Evolutionary conservation across 2,888 invertebrate species (phyloP).

Genomic region (Hirtodrosophila cameraria): DNA sequence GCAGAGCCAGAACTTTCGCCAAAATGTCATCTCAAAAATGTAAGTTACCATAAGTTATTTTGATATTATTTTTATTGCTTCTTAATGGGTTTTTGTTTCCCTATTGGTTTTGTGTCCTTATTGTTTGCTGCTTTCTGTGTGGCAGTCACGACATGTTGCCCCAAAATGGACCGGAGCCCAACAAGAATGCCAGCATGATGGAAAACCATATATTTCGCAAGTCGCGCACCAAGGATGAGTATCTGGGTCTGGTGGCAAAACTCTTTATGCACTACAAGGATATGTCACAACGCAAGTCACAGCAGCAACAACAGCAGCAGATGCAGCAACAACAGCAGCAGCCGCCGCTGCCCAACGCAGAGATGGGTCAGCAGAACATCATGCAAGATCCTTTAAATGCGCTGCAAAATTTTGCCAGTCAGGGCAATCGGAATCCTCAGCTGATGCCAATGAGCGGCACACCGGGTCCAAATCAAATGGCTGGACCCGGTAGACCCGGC

Average conservation of each 20-base stretch:
- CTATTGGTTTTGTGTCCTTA: no score
- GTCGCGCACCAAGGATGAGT: conserved; percentile 94
- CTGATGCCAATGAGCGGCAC: conserved; percentile 85
- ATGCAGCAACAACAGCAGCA: conserved; percentile 79
- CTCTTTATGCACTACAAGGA: conserved; percentile 95
- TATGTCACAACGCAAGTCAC: conserved; percentile 87
- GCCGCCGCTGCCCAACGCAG: conserved; percentile 73
- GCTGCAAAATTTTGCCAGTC: conserved; percentile 93
- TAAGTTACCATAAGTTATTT: conserved; percentile 83
- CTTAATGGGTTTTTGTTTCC: background rate
- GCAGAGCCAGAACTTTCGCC: conserved; percentile 91
- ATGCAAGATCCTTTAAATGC: conserved; percentile 95
- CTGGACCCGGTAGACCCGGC: conserved; percentile 78
- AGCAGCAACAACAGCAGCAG: conserved; percentile 24
- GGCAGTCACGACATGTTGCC: conserved; percentile 94
- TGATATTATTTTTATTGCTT: background rate
- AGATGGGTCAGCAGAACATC: conserved; percentile 84
- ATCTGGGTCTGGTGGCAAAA: conserved; percentile 94
- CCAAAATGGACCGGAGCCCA: conserved; percentile 89
- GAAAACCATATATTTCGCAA: conserved; percentile 97
- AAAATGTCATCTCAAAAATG: conserved; percentile 95
- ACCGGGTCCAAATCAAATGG: conserved; percentile 83
- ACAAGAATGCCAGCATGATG: conserved; percentile 95
- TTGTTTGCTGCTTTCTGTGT: no score
- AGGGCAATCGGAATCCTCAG: conserved; percentile 86